Percentiles rank a stretch among this genome's conserved stretches.
phyloP scores from a whole-genome alignment of 2,888 invertebrate genomes.

The Halictus quadricinctus region DNA sequence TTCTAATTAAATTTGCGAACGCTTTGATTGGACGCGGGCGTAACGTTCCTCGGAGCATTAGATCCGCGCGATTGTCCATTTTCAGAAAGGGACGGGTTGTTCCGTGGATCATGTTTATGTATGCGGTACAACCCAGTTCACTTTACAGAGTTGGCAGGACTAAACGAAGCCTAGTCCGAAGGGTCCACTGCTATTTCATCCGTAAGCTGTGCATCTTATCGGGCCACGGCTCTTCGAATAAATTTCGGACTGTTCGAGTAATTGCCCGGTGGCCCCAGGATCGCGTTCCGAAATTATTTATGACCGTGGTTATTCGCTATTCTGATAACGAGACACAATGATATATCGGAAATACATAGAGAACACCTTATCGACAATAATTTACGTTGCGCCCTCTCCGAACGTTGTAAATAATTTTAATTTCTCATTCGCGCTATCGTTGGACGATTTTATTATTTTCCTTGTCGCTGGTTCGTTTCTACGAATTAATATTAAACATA shows the following conservation, averaged over 20 bases:
- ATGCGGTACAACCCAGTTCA: constrained; percentile 53
- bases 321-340: constrained; percentile 40
- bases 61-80: constrained; percentile 33
- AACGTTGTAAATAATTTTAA: background rate
- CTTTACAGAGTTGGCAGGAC: constrained; percentile 22
- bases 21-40: background rate
- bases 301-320: constrained; percentile 31
- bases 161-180: constrained; percentile 52
- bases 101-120: constrained; percentile 44
- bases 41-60: constrained; percentile 35
- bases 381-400: background rate
- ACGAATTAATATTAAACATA: background rate
- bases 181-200: constrained; percentile 52
- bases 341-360: constrained; percentile 16
- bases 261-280: constrained; percentile 36
- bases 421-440: background rate
- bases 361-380: background rate
- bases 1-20: background rate
- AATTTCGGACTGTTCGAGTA: constrained; percentile 50
- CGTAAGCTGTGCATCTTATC: constrained; percentile 55
- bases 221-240: constrained; percentile 52
- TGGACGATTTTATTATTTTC: background rate
- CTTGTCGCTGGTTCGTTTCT: background rate
- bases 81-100: constrained; percentile 11
- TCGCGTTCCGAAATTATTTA: constrained; percentile 38